Base-by-base conservation (phyloP, 1,140 invertebrate species). In the Whitmania pigra region DNA sequence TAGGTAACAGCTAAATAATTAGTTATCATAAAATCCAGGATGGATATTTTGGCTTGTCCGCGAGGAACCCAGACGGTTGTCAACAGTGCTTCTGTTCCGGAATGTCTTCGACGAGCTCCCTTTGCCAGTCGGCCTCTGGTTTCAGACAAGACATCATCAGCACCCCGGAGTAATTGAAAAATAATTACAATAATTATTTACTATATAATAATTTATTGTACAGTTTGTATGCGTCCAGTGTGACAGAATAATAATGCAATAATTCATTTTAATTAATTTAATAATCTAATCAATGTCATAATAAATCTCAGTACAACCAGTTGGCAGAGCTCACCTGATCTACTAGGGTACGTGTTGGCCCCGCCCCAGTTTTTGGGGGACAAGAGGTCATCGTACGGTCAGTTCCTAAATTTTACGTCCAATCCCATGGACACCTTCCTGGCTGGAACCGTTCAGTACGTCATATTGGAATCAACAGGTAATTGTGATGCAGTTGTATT, bases 21-120 rank as follows among this genome's bases (percentile, higher is more conserved):
- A 5, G 55, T n/a, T n/a, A n/a, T 9, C 25, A 57, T 9, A 57
- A 57, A n/a, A 57, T 20, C 54, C 57, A 63, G 57, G 57, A 63
- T 25, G 22, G 57, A 49, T 5, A 3, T 83, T 97, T 92, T 91
- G 91, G 94, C 82, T 88, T 96, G 74, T 85, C 87, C 67, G 84
- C 85, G 29, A 82, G 85, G 2, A 93, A 93, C 82, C 87, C 88
- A 27, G 87, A 89, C 60, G 93, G 93, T 57, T 97, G 93, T 82
- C 86, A 91, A 82, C 77, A 75, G 20, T 82, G 81, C 75, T 75
- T 74, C 9, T 82, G 81, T 75, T 78, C 79, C 72, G 67, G 74
- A 22, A 72, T 78, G 29, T 78, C 78, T 11, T 63, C 57, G 9
- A 22, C 57, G 57, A 22, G 11, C 11, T 3, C 57, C 20, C 70